Evolutionary conservation across 1,140 invertebrate genomes (phyloP).

Genomic region (Drosophila gunungcola): DNA sequence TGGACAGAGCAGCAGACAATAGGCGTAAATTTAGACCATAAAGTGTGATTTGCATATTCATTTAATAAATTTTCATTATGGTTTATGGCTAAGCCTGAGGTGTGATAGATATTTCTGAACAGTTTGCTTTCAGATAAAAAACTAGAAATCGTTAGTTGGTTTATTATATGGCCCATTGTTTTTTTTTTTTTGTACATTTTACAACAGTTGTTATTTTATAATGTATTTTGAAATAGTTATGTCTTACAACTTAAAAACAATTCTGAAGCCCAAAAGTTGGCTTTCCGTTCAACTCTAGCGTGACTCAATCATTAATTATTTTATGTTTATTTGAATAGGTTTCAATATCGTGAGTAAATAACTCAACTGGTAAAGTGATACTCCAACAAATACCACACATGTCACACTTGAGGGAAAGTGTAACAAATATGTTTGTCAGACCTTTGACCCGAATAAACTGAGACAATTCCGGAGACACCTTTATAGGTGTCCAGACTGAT

Average conservation of each 20-base stretch:
- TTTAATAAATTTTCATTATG: constrained; percentile 40
- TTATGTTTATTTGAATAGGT: not conserved
- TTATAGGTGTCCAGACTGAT: constrained; percentile 17
- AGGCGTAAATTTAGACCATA: constrained; percentile 53
- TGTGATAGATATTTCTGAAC: constrained; percentile 9
- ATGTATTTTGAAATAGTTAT: no score
- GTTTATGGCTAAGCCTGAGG: constrained; percentile 24
- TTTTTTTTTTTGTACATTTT: not conserved
- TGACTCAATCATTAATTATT: constrained; percentile 10
- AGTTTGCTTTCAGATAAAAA: not conserved
- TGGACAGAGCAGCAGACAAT: constrained; percentile 37
- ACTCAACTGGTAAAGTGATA: constrained; percentile 36
- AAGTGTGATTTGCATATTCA: constrained; percentile 51
- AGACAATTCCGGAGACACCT: constrained; percentile 16
- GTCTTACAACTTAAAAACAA: no score
- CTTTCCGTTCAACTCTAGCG: no score
- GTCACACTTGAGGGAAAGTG: constrained; percentile 34
- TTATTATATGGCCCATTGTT: not conserved
- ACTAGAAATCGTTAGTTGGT: constrained; percentile 11
- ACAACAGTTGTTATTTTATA: not conserved
- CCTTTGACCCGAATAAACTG: constrained; percentile 28
- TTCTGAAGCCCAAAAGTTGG: no score
- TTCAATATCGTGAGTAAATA: constrained; percentile 11
- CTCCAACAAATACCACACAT: constrained; percentile 11
- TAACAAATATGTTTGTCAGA: constrained; percentile 34